Conservation (phyloP, 2,888 invertebrate genomes). For the Beris morrisii region DNA sequence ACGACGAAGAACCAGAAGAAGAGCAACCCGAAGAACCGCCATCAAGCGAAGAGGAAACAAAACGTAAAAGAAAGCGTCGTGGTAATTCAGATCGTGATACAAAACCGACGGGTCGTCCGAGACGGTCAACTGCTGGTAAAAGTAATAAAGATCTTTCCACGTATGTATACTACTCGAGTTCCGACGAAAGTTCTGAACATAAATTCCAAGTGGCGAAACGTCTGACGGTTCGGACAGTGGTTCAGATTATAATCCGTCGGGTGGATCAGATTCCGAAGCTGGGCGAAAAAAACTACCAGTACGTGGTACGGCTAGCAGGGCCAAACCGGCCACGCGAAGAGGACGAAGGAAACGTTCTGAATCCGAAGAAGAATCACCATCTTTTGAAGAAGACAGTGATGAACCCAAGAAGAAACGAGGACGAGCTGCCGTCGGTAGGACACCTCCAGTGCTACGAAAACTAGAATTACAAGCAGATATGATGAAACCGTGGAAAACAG, state of each 20-base stretch:
- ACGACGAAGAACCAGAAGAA: slow-evolving; percentile 58
- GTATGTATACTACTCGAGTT: slow-evolving; percentile 56
- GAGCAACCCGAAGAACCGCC: slow-evolving; percentile 55
- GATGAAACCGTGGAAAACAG: no score
- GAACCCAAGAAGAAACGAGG: slow-evolving; percentile 51
- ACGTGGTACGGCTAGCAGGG: slow-evolving; percentile 60
- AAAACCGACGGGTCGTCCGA: slow-evolving; percentile 65
- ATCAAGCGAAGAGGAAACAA: slow-evolving; percentile 47
- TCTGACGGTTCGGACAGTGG: slow-evolving; percentile 55
- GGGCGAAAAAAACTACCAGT: slow-evolving; percentile 58
- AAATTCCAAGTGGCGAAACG: slow-evolving; percentile 48
- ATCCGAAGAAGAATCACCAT: slow-evolving; percentile 53
- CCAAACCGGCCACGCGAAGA: slow-evolving; percentile 50
- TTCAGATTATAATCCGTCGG: slow-evolving; percentile 57
- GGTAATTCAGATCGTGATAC: slow-evolving; percentile 43
- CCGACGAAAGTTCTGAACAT: slow-evolving; percentile 52
- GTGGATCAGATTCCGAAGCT: slow-evolving; percentile 57
- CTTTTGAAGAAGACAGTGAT: slow-evolving; percentile 55
- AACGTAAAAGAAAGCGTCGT: slow-evolving; percentile 47
- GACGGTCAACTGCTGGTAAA: slow-evolving; percentile 65
- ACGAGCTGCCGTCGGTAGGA: slow-evolving; percentile 28
- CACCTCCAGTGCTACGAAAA: slow-evolving; percentile 12
- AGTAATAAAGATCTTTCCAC: slow-evolving; percentile 53
- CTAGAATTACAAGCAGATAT: no score
- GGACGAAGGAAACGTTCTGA: slow-evolving; percentile 54